These are phyloP conservation scores for Aethes cnicana DNA, from an alignment of 2,888 invertebrate species.

Conservation along the genomic window DNA sequence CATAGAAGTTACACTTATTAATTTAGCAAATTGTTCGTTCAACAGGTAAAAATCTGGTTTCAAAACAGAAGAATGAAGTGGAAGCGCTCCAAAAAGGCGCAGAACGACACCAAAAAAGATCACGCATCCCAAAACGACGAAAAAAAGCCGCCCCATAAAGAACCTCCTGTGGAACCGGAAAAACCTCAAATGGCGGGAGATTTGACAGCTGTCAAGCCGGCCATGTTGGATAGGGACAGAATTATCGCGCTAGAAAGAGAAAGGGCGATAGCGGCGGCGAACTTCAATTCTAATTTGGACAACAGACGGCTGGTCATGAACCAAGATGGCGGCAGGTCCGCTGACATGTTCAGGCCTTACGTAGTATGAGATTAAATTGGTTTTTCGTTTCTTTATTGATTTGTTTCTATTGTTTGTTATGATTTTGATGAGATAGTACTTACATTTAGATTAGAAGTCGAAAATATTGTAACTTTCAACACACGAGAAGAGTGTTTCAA, in stretches of 20 bases:
- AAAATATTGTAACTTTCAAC: too few species aligned
- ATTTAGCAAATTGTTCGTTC: constrained; percentile 39
- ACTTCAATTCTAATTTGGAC: constrained; percentile 78
- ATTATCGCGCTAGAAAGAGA: constrained; percentile 75
- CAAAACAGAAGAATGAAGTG: constrained; percentile 99
- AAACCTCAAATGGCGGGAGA: constrained; percentile 66
- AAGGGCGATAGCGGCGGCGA: constrained; percentile 75
- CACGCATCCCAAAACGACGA: constrained; percentile 57
- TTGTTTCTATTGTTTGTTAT: constrained; percentile 31
- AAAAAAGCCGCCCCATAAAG: constrained; percentile 62
- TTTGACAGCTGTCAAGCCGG: constrained; percentile 76
- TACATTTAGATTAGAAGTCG: too few species aligned
- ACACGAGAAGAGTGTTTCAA: too few species aligned
- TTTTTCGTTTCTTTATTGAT: constrained; percentile 53
- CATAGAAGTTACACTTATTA: too few species aligned
- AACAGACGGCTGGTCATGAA: constrained; percentile 70
- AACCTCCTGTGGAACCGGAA: constrained; percentile 54
- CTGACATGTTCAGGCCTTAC: constrained; percentile 80
- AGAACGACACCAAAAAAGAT: constrained; percentile 89
- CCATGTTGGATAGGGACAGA: constrained; percentile 74
- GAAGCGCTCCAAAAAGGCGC: constrained; percentile 98
- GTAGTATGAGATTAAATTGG: constrained; percentile 73
- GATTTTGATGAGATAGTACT: too few species aligned
- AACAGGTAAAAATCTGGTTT: constrained; percentile 98
- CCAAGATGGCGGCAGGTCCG: constrained; percentile 71